These are phyloP conservation scores for Taenioides sp. DNA, from an alignment of 2,797 vertebrate genomes.

Conservation along the genomic window DNA sequence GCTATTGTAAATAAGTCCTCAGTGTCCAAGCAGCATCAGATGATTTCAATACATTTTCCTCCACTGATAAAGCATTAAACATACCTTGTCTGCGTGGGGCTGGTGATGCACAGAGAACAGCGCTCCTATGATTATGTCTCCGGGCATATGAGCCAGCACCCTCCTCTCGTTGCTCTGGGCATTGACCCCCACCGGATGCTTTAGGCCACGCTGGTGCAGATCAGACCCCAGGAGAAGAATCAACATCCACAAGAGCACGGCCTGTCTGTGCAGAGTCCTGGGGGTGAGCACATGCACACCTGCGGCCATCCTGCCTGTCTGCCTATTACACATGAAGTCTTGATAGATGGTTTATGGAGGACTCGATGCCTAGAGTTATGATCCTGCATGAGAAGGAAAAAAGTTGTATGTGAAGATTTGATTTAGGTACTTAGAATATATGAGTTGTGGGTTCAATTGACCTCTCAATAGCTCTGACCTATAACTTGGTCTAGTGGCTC, in stretches of 20 bases:
- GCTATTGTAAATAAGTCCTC: too few species aligned
- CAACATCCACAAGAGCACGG: constrained; percentile 54
- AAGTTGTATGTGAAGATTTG: background rate
- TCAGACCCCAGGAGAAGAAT: constrained; percentile 81
- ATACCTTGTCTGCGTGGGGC: constrained; percentile 90
- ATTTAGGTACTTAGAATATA: background rate
- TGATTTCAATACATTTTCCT: background rate
- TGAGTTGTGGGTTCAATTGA: too few species aligned
- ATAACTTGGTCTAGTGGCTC: background rate
- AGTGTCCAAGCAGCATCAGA: background rate
- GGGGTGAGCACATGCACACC: constrained; percentile 19
- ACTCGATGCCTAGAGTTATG: constrained; percentile 23
- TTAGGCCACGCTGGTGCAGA: constrained; percentile 75
- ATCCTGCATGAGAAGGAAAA: constrained; percentile 23
- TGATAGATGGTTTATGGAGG: constrained; percentile 22
- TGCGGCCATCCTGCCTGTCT: constrained; percentile 40
- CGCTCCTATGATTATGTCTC: constrained; percentile 96
- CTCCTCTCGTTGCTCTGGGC: constrained; percentile 92
- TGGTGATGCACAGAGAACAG: constrained; percentile 98
- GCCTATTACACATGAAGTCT: constrained; percentile 38
- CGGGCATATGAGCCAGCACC: constrained; percentile 91
- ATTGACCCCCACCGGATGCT: constrained; percentile 55
- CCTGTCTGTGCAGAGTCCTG: constrained; percentile 14
- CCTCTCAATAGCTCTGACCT: background rate
- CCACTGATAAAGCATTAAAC: background rate